phyloP scores from a whole-genome alignment of 2,113 vertebrate genomes.

The Entelurus aequoreus region DNA sequence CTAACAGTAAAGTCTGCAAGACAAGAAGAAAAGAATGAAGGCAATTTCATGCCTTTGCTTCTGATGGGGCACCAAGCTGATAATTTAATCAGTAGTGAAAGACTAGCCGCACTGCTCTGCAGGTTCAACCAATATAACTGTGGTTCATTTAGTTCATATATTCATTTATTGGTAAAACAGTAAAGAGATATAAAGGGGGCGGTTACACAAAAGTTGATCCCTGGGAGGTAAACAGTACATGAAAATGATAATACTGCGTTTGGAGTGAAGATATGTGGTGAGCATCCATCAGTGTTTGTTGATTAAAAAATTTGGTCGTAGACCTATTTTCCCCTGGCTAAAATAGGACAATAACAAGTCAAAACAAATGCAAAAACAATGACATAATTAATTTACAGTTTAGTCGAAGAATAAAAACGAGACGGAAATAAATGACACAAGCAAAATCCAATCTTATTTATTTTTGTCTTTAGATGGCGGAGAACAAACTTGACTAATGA shows the following conservation, averaged over 20 bases:
- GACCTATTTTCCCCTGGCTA: no score
- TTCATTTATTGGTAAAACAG: slow-evolving; percentile 4
- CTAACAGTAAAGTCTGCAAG: slow-evolving; percentile 45
- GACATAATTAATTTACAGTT: no score
- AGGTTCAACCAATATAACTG: slow-evolving; percentile 23
- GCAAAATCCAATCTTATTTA: no score
- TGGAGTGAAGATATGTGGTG: not conserved
- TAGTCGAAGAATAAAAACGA: no score
- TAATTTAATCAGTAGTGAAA: slow-evolving; percentile 60
- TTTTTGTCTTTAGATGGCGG: no score
- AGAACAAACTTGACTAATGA: no score
- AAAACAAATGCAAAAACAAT: no score
- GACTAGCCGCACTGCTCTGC: slow-evolving; percentile 43
- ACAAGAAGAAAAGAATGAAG: slow-evolving; percentile 47
- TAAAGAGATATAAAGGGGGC: not conserved
- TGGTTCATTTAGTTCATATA: slow-evolving; percentile 33
- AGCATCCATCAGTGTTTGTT: not conserved
- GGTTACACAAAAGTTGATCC: not conserved
- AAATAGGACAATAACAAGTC: no score
- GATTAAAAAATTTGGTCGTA: no score
- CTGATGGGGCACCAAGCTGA: slow-evolving; percentile 50
- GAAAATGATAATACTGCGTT: not conserved
- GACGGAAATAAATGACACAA: no score
- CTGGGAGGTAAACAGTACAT: not conserved
- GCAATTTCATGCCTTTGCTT: slow-evolving; percentile 68